Evolutionary conservation across 1,140 invertebrate genomes (phyloP).

Genomic region (Solenopsis invicta): DNA sequence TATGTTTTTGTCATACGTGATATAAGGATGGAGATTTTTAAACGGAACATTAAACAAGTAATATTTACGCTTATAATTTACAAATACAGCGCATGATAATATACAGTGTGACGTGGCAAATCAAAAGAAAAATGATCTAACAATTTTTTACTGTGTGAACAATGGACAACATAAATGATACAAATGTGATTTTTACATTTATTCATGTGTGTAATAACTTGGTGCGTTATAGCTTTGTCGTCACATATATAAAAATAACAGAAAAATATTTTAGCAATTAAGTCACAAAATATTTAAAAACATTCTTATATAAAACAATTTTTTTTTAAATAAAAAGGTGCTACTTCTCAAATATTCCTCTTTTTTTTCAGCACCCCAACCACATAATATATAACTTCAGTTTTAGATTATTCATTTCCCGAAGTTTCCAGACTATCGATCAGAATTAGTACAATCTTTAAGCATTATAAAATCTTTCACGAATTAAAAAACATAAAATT

Average conservation of each 20-base stretch:
- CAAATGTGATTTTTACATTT: constrained; percentile 68
- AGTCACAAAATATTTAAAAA: constrained; percentile 58
- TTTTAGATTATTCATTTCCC: constrained; percentile 18
- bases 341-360: constrained; percentile 16
- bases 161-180: constrained; percentile 68
- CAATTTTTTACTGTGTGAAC: constrained; percentile 49
- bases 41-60: constrained; percentile 60
- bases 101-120: constrained; percentile 29
- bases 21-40: constrained; percentile 53
- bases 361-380: constrained; percentile 34
- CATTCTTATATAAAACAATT: constrained; percentile 59
- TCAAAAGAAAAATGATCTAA: constrained; percentile 49
- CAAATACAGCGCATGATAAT: constrained; percentile 53
- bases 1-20: constrained; percentile 47
- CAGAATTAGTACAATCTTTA: constrained; percentile 16
- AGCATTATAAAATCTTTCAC: constrained; percentile 26
- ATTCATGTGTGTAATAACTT: constrained; percentile 54
- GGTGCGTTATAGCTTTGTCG: constrained; percentile 17
- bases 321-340: constrained; percentile 40
- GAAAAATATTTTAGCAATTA: constrained; percentile 57
- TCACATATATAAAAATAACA: constrained; percentile 62
- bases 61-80: constrained; percentile 64
- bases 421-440: constrained; percentile 7
- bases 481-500: constrained; percentile 36
- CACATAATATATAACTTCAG: constrained; percentile 36